These are phyloP conservation scores for Magallana gigas DNA, from an alignment of 1,140 invertebrate species.

Conservation along the genomic window DNA sequence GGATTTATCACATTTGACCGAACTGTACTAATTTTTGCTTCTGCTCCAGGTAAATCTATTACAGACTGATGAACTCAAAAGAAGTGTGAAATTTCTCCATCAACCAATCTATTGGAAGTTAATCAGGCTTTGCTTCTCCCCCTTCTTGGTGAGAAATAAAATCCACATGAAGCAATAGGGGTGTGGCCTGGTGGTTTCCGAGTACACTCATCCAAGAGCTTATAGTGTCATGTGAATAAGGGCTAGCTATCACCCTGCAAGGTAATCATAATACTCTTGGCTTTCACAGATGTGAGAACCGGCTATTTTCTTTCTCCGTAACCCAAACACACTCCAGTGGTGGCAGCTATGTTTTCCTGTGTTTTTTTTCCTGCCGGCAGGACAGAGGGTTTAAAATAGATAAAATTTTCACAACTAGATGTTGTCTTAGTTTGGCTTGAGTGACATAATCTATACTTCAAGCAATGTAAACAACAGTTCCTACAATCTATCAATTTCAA, in stretches of 20 bases:
- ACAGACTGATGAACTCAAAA: conserved; percentile 2
- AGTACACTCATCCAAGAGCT: neutral
- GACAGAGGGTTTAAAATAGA: conserved; percentile 8
- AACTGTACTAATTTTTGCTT: too few relatives aligned
- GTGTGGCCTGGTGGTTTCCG: neutral
- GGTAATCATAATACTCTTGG: neutral
- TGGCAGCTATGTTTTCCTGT: neutral
- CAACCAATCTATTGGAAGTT: conserved; percentile 10
- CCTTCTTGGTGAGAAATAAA: neutral
- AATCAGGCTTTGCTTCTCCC: conserved; percentile 9
- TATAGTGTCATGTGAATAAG: neutral
- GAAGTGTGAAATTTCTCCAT: conserved; percentile 33
- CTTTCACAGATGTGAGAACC: neutral
- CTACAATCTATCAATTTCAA: conserved; percentile 10
- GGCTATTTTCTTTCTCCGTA: conserved; percentile 2
- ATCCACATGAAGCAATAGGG: neutral
- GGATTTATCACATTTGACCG: too few relatives aligned
- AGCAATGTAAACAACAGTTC: conserved; percentile 25
- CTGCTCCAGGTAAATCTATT: conserved; percentile 1
- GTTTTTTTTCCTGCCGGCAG: neutral
- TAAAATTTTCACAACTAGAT: conserved; percentile 26
- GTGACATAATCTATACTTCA: conserved; percentile 31
- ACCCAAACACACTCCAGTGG: conserved; percentile 1
- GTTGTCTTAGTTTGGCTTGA: conserved; percentile 30
- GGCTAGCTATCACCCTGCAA: conserved; percentile 1